phyloP scores from a whole-genome alignment of 2,113 vertebrate genomes.

The Potamarius usumacintae region DNA sequence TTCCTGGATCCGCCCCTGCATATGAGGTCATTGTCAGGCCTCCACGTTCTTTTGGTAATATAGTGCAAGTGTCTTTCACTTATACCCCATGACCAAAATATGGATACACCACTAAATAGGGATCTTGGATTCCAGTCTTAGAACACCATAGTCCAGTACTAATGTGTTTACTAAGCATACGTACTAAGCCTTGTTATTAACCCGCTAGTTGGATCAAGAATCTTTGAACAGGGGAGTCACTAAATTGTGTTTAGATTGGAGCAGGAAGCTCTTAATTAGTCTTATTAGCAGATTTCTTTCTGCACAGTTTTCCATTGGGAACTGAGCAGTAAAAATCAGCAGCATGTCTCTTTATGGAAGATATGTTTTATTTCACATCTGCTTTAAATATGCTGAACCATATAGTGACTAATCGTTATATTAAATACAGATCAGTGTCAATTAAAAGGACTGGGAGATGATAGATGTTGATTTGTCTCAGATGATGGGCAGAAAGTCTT shows the following conservation, averaged over 20 bases:
- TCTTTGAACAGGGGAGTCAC: neutral
- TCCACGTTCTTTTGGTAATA: neutral
- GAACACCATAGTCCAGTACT: neutral
- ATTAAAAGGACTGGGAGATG: neutral
- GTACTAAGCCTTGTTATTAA: neutral
- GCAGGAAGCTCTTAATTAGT: neutral
- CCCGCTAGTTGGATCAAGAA: neutral
- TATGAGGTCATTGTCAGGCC: neutral
- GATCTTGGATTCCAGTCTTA: neutral
- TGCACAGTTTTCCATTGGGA: neutral
- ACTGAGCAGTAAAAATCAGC: neutral
- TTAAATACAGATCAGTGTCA: neutral
- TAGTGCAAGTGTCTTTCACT: neutral
- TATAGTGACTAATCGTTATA: neutral
- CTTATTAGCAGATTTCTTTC: neutral
- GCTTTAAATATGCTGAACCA: neutral
- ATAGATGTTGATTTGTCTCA: neutral
- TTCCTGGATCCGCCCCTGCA: no score
- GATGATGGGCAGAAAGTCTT: neutral
- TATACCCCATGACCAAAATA: neutral
- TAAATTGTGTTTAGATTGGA: neutral
- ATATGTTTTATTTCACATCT: neutral
- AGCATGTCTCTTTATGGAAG: neutral
- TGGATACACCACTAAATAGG: neutral
- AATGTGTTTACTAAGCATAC: neutral